Evolutionary conservation across 2,113 vertebrate genomes (phyloP).

Genomic region (Alethe diademata): DNA sequence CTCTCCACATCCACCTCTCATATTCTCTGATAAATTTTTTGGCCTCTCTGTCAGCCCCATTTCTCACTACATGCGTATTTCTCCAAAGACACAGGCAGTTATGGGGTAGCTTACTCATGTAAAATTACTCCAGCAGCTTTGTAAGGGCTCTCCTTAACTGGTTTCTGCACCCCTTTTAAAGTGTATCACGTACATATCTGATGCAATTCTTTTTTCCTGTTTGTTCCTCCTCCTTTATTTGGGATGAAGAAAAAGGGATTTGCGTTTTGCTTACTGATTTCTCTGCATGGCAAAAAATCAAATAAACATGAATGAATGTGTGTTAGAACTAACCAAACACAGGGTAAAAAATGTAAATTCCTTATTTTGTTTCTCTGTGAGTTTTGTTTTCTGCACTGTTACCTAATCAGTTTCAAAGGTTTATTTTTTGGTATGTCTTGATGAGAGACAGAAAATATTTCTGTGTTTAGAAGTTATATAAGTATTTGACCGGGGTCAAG

Average conservation of each 20-base stretch:
- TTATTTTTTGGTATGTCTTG: not conserved
- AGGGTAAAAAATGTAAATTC: not conserved
- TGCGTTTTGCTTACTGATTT: not conserved
- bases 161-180: not conserved
- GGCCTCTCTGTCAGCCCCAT: not conserved
- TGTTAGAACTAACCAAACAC: not conserved
- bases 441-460: constrained; percentile 20
- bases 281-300: not conserved
- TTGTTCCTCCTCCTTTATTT: not conserved
- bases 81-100: not conserved
- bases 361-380: not conserved
- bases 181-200: not conserved
- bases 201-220: not conserved
- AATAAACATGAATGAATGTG: not conserved
- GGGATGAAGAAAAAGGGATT: not conserved
- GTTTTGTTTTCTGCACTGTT: not conserved
- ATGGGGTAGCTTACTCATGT: not conserved
- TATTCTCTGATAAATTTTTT: not conserved
- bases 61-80: not conserved
- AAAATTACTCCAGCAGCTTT: not conserved
- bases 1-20: not conserved
- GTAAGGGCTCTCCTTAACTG: not conserved
- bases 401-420: not conserved
- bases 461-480: constrained; percentile 23
- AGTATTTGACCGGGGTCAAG: constrained; percentile 75